phyloP scores from a whole-genome alignment of 2,113 vertebrate species.

The crab-eating macaque (Macaca fascicularis) region DNA sequence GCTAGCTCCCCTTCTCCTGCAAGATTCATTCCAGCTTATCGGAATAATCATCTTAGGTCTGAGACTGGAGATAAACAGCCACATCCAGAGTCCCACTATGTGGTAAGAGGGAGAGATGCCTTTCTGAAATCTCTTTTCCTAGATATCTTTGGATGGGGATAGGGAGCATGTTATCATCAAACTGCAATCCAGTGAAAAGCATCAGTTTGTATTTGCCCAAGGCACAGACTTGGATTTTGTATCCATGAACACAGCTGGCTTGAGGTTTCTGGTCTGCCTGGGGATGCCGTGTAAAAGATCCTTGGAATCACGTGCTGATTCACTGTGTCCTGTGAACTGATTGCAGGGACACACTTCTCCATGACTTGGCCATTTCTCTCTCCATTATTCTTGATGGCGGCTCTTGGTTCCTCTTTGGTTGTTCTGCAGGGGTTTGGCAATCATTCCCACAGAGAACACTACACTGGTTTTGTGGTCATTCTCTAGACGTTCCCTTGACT shows the following conservation, averaged over 20 bases:
- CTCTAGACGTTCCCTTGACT: not conserved
- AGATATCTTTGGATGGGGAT: not conserved
- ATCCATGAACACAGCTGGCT: not conserved
- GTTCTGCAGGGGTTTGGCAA: not conserved
- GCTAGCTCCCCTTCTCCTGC: conserved; percentile 71
- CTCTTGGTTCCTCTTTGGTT: not conserved
- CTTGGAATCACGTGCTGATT: not conserved
- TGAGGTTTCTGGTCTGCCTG: not conserved
- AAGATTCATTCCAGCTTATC: conserved; percentile 81
- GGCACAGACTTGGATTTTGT: not conserved
- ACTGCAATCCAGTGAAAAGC: not conserved
- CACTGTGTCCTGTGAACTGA: not conserved
- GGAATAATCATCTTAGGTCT: conserved; percentile 76
- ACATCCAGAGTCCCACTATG: conserved; percentile 68
- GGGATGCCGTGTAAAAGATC: not conserved
- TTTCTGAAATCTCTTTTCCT: conserved; percentile 42
- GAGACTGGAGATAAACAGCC: conserved; percentile 67
- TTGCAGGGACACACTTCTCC: not conserved
- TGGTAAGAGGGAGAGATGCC: conserved; percentile 64
- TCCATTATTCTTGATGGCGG: not conserved
- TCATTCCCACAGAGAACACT: not conserved
- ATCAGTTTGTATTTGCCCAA: not conserved
- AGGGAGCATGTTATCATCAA: not conserved
- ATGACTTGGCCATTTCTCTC: not conserved
- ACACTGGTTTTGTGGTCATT: not conserved